Evolutionary conservation across 2,797 vertebrate genomes (phyloP), one percentile per base, ranked within the genome.

Genomic region (Crax fasciolata): DNA sequence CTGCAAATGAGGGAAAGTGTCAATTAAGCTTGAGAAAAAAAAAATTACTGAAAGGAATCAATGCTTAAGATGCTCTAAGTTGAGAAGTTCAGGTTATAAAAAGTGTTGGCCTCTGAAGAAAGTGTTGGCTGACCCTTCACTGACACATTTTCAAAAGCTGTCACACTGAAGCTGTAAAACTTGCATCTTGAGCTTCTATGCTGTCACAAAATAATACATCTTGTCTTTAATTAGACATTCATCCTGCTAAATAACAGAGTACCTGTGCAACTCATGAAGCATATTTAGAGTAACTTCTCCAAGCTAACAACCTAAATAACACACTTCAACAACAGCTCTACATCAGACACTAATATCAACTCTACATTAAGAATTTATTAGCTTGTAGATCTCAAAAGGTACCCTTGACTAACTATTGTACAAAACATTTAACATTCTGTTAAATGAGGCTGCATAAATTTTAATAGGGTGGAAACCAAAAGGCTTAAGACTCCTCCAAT

Each of bases 341-440:
- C 7, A 57, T 58, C 3, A 6, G 41, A 41, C 9, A 17, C 10
- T 10, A 48, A 16, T 14, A 70, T 62, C 32, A 54, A 20, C 25
- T 66, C 65, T 10, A 19, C 8, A 70, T 32, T 7, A 67, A 84
- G 30, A 73, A 81, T 55, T 71, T 39, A 84, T 35, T 43, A 52
- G 16, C 54, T 52, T 48, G 13, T 52, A 76, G 65, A 44, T 72
- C 52, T 80, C 63, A 44, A 84, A 70, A n/a, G 11, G 32, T 24
- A 70, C 2, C 20, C 32, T 59, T 65, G 51, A 21, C 62, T 70
- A 70, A 65, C 6, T 0, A 1, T 19, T 0, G 0, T 19, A 30
- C 1, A 2, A 62, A 76, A 32, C 38, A 67, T 41, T 25, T n/a
- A 46, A 38, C 48, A 25, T 52, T 57, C 82, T 58, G 25, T 63